A percentile compares a stretch with the other conserved stretches of the same genome.
These are phyloP conservation scores for Glossophaga mutica DNA, from an alignment of 2,797 vertebrate species.

Conservation along the genomic window DNA sequence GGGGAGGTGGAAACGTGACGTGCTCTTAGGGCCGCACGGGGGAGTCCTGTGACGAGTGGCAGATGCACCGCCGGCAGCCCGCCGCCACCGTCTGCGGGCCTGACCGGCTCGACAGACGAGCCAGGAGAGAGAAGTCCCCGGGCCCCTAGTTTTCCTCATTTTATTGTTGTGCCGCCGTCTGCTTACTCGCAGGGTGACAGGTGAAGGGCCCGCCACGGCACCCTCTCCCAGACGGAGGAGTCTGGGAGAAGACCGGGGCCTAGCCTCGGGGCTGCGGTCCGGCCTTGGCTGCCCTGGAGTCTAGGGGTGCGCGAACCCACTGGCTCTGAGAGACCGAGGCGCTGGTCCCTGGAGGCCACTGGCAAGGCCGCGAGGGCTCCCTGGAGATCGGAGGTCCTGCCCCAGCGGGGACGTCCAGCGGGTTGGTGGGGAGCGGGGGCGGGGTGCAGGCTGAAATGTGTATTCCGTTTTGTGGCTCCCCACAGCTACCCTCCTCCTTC, in stretches of 20 bases:
- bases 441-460: background rate
- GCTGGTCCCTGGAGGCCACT: background rate
- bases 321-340: background rate
- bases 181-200: rapidly evolving
- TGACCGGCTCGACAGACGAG: background rate
- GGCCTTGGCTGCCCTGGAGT: background rate
- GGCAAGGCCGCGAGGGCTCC: background rate
- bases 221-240: background rate
- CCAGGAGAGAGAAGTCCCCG: background rate
- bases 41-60: background rate
- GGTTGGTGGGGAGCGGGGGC: background rate
- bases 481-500: background rate
- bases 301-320: background rate
- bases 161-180: rapidly evolving
- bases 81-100: background rate
- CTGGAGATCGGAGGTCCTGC: background rate
- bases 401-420: background rate
- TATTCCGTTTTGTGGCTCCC: background rate
- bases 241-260: background rate
- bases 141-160: background rate
- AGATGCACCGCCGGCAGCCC: rapidly evolving
- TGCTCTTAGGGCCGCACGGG: rapidly evolving
- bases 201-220: rapidly evolving
- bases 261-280: background rate
- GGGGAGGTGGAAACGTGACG: background rate